Evolutionary conservation across 2,113 vertebrate genomes (phyloP).

Genomic region (Nipponia nippon): DNA sequence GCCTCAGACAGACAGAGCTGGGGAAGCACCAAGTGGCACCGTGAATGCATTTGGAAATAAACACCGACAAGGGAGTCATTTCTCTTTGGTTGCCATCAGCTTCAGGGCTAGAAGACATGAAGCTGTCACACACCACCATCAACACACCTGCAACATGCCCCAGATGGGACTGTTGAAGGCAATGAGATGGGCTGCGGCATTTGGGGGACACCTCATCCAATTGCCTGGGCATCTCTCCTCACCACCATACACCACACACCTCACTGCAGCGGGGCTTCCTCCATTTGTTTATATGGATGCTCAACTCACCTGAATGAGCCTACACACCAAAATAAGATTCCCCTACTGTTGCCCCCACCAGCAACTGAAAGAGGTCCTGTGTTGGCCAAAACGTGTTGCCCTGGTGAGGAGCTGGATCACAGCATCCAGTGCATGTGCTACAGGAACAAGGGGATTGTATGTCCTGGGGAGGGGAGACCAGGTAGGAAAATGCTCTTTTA

Average conservation of each 20-base stretch:
- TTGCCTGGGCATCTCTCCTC: not conserved
- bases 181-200: rapidly evolving
- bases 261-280: not conserved
- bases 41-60: conserved; percentile 1
- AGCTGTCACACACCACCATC: not conserved
- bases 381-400: not conserved
- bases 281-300: not conserved
- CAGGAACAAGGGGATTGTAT: not conserved
- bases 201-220: not conserved
- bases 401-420: not conserved
- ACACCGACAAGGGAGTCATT: not conserved
- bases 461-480: not conserved
- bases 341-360: not conserved
- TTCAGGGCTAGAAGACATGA: not conserved
- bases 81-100: not conserved
- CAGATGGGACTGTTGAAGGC: not conserved
- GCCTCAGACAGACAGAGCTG: not conserved
- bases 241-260: not conserved
- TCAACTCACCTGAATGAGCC: not conserved
- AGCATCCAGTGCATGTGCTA: not conserved
- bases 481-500: not conserved
- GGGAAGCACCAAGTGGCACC: not conserved
- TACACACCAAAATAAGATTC: not conserved
- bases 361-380: not conserved
- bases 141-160: not conserved